Base-by-base conservation (phyloP, 23 tunicate genomes). In the Styela clava region DNA sequence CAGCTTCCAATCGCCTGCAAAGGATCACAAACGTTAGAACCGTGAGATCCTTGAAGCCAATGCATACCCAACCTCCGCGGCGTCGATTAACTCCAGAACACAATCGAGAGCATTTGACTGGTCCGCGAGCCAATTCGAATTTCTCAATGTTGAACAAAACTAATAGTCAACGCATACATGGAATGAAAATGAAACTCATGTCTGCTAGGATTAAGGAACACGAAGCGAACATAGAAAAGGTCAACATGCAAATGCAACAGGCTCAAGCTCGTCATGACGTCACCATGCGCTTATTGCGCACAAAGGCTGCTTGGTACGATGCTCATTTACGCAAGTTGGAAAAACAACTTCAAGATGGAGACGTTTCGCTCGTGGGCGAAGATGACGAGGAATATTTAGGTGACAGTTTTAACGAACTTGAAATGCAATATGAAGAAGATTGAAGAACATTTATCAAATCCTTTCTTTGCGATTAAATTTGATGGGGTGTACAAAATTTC, bases 301-400 rank as follows among this genome's bases (percentile, higher is more conserved):
- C 77, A 35, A 71, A 71, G 35, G 77, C 77, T 71, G 77, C 77
- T 35, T 71, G 77, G 77, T 71, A 71, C 35, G 77, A 71, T 35
- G 77, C 77, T 2, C 77, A 71, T 35, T 71, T 71, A 34, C 35
- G 77, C 18, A 71, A 71, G 34, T 71, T 71, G 29, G 77, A 71
- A 29, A 32, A 31, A 16, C 77, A 71, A 32, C 77, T 71, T 2
- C 5, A 16, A 21, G 16, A 16, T 3, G 77, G 77, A 3, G 77
- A 71, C 29, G 24, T 71, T 31, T 21, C 34, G 16, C 34, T 32
- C 18, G 77, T 71, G 5, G 77, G 77, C 7, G 77, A 71, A 32
- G 77, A 71, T 16, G 77, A 71, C 3, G 77, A 71, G 29, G 37
- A 71, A 33, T 71, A 71, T 32, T 35, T 28, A 20, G 37, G 77